Percentiles rank a stretch among this genome's conserved stretches.
phyloP scores from a whole-genome alignment of 2,113 vertebrate species.

The Ptilorrhoa leucosticta region DNA sequence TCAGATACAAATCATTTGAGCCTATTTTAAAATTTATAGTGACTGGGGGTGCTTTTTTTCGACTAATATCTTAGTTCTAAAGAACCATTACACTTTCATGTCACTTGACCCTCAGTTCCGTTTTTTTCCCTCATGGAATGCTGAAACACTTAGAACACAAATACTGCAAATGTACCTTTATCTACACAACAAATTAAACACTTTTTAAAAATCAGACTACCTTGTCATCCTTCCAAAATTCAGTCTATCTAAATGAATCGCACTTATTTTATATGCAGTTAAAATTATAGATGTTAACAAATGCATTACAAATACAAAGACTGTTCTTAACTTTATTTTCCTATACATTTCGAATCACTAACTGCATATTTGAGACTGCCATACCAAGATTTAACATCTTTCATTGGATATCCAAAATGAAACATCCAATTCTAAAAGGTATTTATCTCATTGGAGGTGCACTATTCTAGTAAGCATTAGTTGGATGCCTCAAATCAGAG shows the following conservation, averaged over 20 bases:
- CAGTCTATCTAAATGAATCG: neutral
- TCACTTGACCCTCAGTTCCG: neutral
- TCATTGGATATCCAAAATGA: neutral
- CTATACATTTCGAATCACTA: neutral
- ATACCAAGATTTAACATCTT: neutral
- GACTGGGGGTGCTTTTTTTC: neutral
- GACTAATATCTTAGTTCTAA: neutral
- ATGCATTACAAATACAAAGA: neutral
- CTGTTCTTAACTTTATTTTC: neutral
- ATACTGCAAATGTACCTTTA: neutral
- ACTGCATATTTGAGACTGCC: neutral
- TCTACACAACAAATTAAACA: neutral
- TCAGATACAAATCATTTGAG: neutral
- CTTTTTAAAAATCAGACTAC: neutral
- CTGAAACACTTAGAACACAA: neutral
- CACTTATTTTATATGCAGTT: neutral
- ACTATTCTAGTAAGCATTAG: neutral
- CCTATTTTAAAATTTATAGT: neutral
- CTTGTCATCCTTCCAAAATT: neutral
- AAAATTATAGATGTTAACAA: neutral
- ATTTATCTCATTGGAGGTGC: neutral
- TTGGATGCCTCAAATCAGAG: neutral
- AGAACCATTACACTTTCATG: neutral
- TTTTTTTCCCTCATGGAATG: neutral
- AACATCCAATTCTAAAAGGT: neutral